phyloP scores from a whole-genome alignment of 1,140 invertebrate genomes.

The Chironomus tepperi region DNA sequence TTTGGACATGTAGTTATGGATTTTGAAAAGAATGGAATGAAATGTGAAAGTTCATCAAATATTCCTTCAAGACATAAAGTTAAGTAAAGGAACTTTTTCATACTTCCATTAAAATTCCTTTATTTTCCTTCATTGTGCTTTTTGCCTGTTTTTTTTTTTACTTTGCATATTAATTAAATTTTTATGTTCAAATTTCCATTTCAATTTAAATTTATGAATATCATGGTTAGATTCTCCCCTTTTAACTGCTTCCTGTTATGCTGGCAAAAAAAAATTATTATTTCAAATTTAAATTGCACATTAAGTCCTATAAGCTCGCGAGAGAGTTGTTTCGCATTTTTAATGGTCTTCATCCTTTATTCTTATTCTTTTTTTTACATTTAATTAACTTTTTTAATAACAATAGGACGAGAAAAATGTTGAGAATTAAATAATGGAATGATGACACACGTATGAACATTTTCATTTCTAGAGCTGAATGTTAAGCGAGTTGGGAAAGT shows the following conservation, averaged over 20 bases:
- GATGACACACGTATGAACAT: background rate
- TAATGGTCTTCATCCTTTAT: background rate
- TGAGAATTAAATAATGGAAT: no score
- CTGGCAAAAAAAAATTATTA: background rate
- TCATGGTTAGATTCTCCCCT: background rate
- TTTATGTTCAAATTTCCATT: background rate
- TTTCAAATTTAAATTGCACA: conserved; percentile 3
- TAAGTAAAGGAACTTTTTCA: background rate
- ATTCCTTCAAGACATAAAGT: background rate
- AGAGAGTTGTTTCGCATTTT: conserved; percentile 7
- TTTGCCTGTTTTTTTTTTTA: background rate
- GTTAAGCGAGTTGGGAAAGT: background rate
- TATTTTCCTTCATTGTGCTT: background rate
- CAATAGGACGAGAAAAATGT: no score
- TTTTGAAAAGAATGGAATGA: background rate
- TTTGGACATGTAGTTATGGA: background rate
- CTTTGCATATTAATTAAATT: conserved; percentile 15
- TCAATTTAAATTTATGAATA: conserved; percentile 4
- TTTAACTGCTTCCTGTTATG: background rate
- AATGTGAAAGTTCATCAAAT: background rate
- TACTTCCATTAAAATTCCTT: background rate
- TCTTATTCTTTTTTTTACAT: background rate
- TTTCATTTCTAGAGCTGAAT: background rate
- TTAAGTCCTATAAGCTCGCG: conserved; percentile 12
- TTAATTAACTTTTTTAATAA: background rate